A percentile compares a stretch with the other conserved stretches of the same genome.
phyloP scores from a whole-genome alignment of 2,797 vertebrate species.

The Miichthys miiuy region DNA sequence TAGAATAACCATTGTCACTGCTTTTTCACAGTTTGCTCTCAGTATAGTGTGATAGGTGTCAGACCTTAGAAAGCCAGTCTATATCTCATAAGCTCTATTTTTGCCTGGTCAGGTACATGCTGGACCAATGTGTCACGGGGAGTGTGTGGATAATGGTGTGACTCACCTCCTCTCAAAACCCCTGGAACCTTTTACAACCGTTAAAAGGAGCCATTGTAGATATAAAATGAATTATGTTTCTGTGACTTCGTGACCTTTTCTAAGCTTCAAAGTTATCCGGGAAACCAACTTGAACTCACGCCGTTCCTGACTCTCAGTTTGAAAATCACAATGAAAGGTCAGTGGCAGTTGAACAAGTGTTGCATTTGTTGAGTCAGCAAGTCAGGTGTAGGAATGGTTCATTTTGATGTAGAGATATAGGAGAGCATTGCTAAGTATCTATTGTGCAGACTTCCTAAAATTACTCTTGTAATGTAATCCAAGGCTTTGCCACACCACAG shows the following conservation, averaged over 20 bases:
- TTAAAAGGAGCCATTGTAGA: background rate
- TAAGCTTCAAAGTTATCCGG: background rate
- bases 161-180: conserved; percentile 8
- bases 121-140: background rate
- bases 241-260: background rate
- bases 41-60: conserved; percentile 7
- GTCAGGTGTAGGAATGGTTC: background rate
- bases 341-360: background rate
- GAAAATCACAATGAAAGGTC: background rate
- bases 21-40: background rate
- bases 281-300: background rate
- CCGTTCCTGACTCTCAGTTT: background rate
- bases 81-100: background rate
- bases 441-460: background rate
- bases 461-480: background rate
- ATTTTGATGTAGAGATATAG: background rate
- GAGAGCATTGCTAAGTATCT: background rate
- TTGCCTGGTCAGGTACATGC: background rate
- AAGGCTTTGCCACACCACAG: background rate
- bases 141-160: background rate
- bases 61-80: conserved; percentile 14
- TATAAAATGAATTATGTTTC: background rate
- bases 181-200: background rate
- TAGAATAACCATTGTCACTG: background rate
- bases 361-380: background rate